phyloP scores from a whole-genome alignment of 2,888 invertebrate genomes.

The Amphipoea oculea region DNA sequence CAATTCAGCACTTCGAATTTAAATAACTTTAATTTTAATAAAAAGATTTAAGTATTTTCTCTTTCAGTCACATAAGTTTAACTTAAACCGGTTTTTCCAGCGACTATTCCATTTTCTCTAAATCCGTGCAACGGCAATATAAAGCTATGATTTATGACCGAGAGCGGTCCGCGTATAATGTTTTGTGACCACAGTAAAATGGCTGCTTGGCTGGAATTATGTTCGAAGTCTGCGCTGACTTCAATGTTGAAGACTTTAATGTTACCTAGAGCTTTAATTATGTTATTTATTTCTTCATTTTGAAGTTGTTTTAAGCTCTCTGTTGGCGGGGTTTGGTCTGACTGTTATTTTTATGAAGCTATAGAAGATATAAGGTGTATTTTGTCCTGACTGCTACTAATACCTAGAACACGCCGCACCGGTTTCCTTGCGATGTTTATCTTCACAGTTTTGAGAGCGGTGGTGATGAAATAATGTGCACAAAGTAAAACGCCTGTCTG shows the following conservation, averaged over 20 bases:
- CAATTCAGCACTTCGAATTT: background rate
- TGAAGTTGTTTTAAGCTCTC: background rate
- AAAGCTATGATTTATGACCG: conserved; percentile 56
- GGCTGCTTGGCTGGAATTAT: conserved; percentile 33
- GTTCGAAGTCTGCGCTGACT: conserved; percentile 35
- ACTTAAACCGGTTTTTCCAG: background rate
- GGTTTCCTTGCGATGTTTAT: no score
- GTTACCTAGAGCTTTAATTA: background rate
- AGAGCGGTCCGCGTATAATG: conserved; percentile 36
- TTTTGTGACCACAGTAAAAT: conserved; percentile 58
- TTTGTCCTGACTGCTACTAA: no score
- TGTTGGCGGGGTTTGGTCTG: background rate
- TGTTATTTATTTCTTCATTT: conserved; percentile 35
- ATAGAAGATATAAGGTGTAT: no score
- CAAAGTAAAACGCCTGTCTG: no score
- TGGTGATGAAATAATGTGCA: no score
- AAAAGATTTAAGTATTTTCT: background rate
- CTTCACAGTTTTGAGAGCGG: no score
- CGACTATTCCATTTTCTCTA: conserved; percentile 36
- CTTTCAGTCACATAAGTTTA: background rate
- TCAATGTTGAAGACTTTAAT: conserved; percentile 23
- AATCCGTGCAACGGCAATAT: conserved; percentile 16
- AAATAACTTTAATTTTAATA: background rate
- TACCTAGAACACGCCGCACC: no score
- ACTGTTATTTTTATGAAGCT: background rate